These are phyloP conservation scores for Drosophila sproati DNA, from an alignment of 1,140 invertebrate genomes.

Conservation along the genomic window DNA sequence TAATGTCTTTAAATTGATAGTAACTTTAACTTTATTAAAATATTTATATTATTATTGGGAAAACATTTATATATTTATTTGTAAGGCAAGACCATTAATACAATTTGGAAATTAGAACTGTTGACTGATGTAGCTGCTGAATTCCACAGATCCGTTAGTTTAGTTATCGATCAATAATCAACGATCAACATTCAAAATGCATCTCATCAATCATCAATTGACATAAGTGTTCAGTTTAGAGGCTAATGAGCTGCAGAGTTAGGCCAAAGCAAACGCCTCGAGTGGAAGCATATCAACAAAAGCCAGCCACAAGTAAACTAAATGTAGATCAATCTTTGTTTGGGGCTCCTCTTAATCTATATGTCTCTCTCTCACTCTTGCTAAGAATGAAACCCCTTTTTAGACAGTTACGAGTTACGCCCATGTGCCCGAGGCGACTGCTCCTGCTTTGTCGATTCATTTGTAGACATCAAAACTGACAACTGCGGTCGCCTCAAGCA, in stretches of 20 bases:
- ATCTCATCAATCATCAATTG: conserved; percentile 44
- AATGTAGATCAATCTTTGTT: conserved; percentile 50
- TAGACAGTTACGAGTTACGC: conserved; percentile 1
- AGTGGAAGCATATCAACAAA: conserved; percentile 19
- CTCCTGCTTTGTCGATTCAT: conserved; percentile 9
- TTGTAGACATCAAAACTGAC: conserved; percentile 45
- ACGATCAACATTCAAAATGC: conserved; percentile 30
- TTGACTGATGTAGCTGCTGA: too few species aligned
- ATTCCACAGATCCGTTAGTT: neutral
- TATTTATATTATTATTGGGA: too few species aligned
- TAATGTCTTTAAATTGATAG: too few species aligned
- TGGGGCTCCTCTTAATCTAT: neutral
- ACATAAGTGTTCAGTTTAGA: conserved; percentile 38
- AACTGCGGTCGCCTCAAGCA: conserved; percentile 35
- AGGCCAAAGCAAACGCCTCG: neutral
- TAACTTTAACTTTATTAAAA: too few species aligned
- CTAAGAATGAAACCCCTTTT: conserved; percentile 17
- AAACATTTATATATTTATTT: too few species aligned
- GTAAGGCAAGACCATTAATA: too few species aligned
- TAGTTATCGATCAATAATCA: conserved; percentile 33
- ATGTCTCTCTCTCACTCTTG: neutral
- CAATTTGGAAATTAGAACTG: too few species aligned
- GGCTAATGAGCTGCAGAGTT: conserved; percentile 34
- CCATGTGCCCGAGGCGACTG: conserved; percentile 1
- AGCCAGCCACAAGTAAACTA: neutral